These are phyloP conservation scores for Abrostola tripartita DNA, from an alignment of 2,888 invertebrate species.

Conservation along the genomic window DNA sequence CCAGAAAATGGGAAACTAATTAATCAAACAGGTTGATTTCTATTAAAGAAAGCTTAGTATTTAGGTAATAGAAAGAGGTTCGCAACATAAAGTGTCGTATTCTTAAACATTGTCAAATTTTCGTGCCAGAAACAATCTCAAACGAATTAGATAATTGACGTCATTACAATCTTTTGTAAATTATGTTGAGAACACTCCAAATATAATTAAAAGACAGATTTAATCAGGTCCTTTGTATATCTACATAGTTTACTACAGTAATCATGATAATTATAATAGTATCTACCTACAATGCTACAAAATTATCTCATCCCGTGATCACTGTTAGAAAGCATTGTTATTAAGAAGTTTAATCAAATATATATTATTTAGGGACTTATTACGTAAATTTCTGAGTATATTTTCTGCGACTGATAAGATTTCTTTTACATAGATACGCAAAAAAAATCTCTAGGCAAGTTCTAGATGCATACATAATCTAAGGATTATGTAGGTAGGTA, in stretches of 20 bases:
- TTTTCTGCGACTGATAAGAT: too few relatives aligned
- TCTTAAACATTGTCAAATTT: too few relatives aligned
- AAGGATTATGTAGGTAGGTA: too few relatives aligned
- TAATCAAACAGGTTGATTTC: neutral
- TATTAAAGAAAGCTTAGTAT: neutral
- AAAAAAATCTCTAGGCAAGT: too few relatives aligned
- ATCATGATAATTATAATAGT: neutral
- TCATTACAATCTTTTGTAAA: neutral
- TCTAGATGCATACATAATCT: too few relatives aligned
- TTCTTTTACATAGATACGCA: too few relatives aligned
- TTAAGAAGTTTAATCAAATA: neutral
- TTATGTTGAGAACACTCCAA: neutral
- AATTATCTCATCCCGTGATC: neutral
- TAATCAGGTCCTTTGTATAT: neutral
- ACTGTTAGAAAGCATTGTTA: neutral
- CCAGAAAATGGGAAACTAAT: neutral
- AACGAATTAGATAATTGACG: neutral
- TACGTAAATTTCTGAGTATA: too few relatives aligned
- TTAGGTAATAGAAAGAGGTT: neutral
- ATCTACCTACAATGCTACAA: neutral
- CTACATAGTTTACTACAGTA: neutral
- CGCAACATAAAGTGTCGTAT: too few relatives aligned
- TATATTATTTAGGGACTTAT: too few relatives aligned
- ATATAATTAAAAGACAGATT: neutral
- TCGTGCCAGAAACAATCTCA: too few relatives aligned